Percentiles rank a stretch among this genome's conserved stretches.
Evolutionary conservation across 2,888 invertebrate species (phyloP).

Genomic region (Cataglyphis cursor): DNA sequence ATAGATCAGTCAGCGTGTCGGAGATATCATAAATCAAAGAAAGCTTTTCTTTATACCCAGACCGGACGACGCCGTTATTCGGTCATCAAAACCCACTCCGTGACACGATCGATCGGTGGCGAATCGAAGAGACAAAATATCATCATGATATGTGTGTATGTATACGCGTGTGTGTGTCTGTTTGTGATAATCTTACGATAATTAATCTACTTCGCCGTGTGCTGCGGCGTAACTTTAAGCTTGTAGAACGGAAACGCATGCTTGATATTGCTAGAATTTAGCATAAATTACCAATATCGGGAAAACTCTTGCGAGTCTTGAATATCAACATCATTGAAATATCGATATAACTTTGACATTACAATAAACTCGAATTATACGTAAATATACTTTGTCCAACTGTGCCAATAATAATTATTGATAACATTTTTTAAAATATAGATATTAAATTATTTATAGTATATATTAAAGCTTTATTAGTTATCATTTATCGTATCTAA

Average conservation of each 20-base stretch:
- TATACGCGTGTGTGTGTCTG: background rate
- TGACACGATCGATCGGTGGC: conserved; percentile 3
- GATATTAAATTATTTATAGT: background rate
- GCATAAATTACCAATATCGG: conserved; percentile 15
- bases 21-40: conserved; percentile 55
- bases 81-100: conserved; percentile 13
- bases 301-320: conserved; percentile 2
- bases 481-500: background rate
- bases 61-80: conserved; percentile 38
- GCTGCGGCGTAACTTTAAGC: conserved; percentile 15
- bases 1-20: conserved; percentile 50
- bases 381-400: background rate
- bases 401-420: background rate
- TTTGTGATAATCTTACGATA: conserved; percentile 18
- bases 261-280: background rate
- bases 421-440: background rate
- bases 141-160: background rate
- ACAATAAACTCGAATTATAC: background rate
- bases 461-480: background rate
- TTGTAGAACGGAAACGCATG: conserved; percentile 21
- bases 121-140: conserved; percentile 25
- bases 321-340: background rate
- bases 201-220: conserved; percentile 13
- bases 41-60: conserved; percentile 21
- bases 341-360: conserved; percentile 18